Evolutionary conservation across 1,140 invertebrate species (phyloP).

Genomic region (Stratiolaelaps scimitus): DNA sequence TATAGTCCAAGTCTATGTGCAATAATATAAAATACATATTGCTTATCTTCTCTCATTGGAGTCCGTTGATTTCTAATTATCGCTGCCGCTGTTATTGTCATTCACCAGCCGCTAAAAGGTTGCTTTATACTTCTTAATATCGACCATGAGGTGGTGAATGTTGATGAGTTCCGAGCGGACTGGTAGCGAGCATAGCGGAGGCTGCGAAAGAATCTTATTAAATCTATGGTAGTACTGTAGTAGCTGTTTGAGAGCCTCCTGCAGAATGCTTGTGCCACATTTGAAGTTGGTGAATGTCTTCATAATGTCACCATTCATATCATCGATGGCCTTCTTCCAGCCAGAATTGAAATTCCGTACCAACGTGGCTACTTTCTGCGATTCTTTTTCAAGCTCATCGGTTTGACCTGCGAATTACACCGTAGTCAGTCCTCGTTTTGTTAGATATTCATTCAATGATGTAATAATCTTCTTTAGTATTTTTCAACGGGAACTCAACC

Average conservation of each 20-base stretch:
- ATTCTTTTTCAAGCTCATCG: slow-evolving; percentile 25
- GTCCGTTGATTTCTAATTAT: not conserved
- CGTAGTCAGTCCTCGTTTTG: too few species aligned
- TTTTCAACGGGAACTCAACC: too few species aligned
- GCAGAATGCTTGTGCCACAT: slow-evolving; percentile 77
- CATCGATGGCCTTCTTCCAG: slow-evolving; percentile 89
- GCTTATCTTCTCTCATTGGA: not conserved
- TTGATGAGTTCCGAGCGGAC: slow-evolving; percentile 81
- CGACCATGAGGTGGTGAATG: slow-evolving; percentile 97
- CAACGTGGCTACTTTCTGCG: slow-evolving; percentile 60
- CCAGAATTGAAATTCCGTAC: slow-evolving; percentile 75
- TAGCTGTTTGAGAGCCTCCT: slow-evolving; percentile 79
- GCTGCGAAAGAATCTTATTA: slow-evolving; percentile 79
- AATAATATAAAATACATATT: too few species aligned
- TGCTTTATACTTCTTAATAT: slow-evolving; percentile 97
- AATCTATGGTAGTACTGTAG: slow-evolving; percentile 97
- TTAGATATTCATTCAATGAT: too few species aligned
- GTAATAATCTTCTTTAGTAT: too few species aligned
- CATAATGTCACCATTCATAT: slow-evolving; percentile 85
- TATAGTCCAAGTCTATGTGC: too few species aligned
- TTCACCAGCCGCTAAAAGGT: slow-evolving; percentile 44
- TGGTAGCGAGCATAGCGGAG: slow-evolving; percentile 49
- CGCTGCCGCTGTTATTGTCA: slow-evolving; percentile 13
- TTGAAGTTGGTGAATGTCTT: slow-evolving; percentile 90
- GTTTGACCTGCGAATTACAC: slow-evolving; percentile 30